These are phyloP conservation scores for Delphinus delphis DNA, from an alignment of 2,113 vertebrate species.

Conservation along the genomic window DNA sequence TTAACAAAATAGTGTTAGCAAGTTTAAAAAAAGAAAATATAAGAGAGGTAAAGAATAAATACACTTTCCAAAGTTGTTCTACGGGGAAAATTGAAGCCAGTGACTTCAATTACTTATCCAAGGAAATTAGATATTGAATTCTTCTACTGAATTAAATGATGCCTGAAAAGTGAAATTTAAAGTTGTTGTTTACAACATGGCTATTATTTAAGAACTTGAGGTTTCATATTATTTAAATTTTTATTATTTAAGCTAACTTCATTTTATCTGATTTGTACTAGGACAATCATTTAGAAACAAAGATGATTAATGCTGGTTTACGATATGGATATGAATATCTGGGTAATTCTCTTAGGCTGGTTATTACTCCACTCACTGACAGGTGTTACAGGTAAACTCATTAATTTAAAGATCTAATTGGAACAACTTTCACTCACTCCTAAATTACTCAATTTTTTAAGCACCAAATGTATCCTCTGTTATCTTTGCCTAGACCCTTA, in stretches of 20 bases:
- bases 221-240: background rate
- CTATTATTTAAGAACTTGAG: background rate
- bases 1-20: background rate
- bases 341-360: conserved; percentile 91
- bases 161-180: background rate
- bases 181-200: background rate
- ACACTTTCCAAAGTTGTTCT: background rate
- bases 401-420: background rate
- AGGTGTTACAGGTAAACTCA: conserved; percentile 91
- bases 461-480: background rate
- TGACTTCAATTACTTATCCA: background rate
- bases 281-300: conserved; percentile 92
- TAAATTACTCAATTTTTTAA: background rate
- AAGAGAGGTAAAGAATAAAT: background rate
- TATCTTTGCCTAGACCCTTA: background rate
- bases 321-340: conserved; percentile 94
- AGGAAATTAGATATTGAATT: background rate
- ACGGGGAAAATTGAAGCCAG: background rate
- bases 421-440: background rate
- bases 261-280: conserved; percentile 71
- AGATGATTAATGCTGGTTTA: conserved; percentile 95
- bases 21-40: background rate
- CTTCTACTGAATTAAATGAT: background rate
- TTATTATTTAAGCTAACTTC: conserved; percentile 25
- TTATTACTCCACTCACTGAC: conserved; percentile 94